Evolutionary conservation across 2,797 vertebrate genomes (phyloP).

Genomic region (Lycodopsis pacificus): DNA sequence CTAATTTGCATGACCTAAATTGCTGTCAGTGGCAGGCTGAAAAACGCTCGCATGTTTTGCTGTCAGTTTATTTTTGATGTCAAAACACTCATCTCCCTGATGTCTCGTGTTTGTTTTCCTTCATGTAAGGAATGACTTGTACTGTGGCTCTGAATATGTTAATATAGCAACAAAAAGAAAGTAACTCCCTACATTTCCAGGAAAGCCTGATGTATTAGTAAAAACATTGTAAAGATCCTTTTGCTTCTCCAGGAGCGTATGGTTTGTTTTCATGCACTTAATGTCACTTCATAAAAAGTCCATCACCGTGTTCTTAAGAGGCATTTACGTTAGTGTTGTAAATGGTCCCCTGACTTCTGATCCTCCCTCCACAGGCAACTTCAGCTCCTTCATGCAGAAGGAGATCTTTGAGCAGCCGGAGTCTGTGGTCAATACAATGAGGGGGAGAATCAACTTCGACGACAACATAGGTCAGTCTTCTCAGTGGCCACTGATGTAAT

Average conservation of each 20-base stretch:
- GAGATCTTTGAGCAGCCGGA: constrained; percentile 99
- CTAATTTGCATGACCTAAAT: constrained; percentile 80
- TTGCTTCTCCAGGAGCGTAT: constrained; percentile 3
- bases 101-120: constrained; percentile 44
- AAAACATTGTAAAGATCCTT: constrained; percentile 31
- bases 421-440: constrained; percentile 99
- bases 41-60: constrained; percentile 55
- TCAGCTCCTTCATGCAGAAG: constrained; percentile 99
- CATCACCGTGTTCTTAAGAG: constrained; percentile 25
- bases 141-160: background rate
- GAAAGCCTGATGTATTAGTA: constrained; percentile 12
- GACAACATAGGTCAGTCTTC: constrained; percentile 91
- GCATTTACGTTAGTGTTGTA: constrained; percentile 25
- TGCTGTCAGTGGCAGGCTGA: constrained; percentile 55
- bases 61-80: constrained; percentile 45
- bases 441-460: constrained; percentile 98
- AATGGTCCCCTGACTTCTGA: constrained; percentile 48
- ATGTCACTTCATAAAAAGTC: constrained; percentile 58
- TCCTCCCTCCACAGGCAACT: constrained; percentile 88
- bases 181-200: constrained; percentile 8
- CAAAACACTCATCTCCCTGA: constrained; percentile 44
- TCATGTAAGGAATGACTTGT: constrained; percentile 5
- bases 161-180: constrained; percentile 22
- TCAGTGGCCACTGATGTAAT: background rate
- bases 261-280: constrained; percentile 39